phyloP scores from a whole-genome alignment of 2,113 vertebrate genomes.

The Fulmarus glacialis region DNA sequence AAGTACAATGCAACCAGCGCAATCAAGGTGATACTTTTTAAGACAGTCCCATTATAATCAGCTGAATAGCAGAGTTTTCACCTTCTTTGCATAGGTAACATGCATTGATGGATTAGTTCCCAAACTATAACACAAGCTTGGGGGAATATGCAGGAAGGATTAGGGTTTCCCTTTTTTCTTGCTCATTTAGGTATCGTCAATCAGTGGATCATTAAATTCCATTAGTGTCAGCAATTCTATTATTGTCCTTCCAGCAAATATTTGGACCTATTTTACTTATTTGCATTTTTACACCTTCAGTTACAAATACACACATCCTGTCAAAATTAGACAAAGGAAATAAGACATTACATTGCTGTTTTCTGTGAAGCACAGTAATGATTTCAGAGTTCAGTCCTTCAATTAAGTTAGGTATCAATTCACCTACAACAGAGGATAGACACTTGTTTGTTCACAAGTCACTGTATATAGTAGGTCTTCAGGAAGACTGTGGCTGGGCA shows the following conservation, averaged over 20 bases:
- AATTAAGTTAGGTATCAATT: not conserved
- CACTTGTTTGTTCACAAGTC: not conserved
- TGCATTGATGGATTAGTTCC: conserved; percentile 11
- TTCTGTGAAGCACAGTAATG: not conserved
- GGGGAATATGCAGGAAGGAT: not conserved
- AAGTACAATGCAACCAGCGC: conserved; percentile 36
- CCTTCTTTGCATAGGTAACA: conserved; percentile 36
- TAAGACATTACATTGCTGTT: not conserved
- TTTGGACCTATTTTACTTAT: not conserved
- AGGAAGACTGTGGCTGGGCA: not conserved
- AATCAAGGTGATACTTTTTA: conserved; percentile 59
- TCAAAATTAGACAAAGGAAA: not conserved
- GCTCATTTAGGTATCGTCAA: not conserved
- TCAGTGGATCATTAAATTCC: not conserved
- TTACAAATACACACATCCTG: not conserved
- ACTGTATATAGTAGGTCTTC: rapidly evolving
- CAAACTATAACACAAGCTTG: not conserved
- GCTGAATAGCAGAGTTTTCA: conserved; percentile 34
- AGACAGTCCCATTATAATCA: conserved; percentile 68
- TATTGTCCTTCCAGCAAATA: not conserved
- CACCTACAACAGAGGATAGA: not conserved
- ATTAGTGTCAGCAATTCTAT: not conserved
- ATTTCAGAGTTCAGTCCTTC: not conserved
- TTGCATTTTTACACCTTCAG: not conserved
- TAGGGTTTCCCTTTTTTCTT: not conserved